phyloP scores from a whole-genome alignment of 2,888 invertebrate species.

The Macaria liturata region DNA sequence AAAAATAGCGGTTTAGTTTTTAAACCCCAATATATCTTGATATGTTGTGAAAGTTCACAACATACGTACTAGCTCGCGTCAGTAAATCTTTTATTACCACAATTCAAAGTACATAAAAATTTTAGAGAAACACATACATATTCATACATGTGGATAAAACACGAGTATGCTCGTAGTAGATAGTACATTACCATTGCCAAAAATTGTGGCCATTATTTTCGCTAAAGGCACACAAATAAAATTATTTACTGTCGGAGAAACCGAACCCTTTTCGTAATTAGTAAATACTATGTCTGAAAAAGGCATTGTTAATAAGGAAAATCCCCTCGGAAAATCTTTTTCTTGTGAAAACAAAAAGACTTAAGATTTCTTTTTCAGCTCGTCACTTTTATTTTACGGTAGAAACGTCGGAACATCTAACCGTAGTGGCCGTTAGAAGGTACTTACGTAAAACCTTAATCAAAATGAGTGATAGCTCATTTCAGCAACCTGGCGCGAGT shows the following conservation, averaged over 20 bases:
- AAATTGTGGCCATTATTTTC: too few species aligned
- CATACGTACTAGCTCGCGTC: too few species aligned
- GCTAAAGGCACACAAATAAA: too few species aligned
- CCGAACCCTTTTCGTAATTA: not conserved
- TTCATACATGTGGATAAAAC: too few species aligned
- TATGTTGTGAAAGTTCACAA: too few species aligned
- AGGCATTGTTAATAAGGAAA: constrained; percentile 1
- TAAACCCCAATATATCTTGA: too few species aligned
- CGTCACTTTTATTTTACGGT: not conserved
- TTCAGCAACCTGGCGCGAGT: constrained; percentile 12
- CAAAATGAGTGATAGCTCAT: constrained; percentile 19
- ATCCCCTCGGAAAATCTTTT: not conserved
- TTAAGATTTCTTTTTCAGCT: constrained; percentile 2
- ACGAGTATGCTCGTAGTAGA: too few species aligned
- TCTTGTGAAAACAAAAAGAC: not conserved
- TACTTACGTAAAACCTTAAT: constrained; percentile 11
- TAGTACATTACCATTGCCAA: too few species aligned
- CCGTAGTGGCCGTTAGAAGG: not conserved
- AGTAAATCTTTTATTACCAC: too few species aligned
- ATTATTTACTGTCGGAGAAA: not conserved
- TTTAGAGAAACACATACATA: too few species aligned
- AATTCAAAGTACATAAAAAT: too few species aligned
- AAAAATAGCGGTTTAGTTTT: too few species aligned
- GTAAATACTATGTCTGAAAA: not conserved
- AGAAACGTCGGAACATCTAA: not conserved